phyloP scores from a whole-genome alignment of 2,113 vertebrate species.

The Felis catus region F.catus_Fca126_mat1.0 CM031420.1:75884001-75884500 shows the following conservation, averaged over 20 bases:
- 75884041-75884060: slow-evolving; percentile 60
- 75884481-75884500: background rate
- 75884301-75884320: background rate
- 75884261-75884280: background rate
- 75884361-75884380: background rate
- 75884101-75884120: slow-evolving; percentile 69
- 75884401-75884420: background rate
- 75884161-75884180: slow-evolving; percentile 50
- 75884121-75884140: slow-evolving; percentile 12
- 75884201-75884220: slow-evolving; percentile 12
- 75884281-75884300: background rate
- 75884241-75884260: background rate
- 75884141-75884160: slow-evolving; percentile 62
- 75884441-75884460: background rate
- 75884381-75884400: background rate
- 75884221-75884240: background rate
- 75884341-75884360: background rate
- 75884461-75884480: background rate
- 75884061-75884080: slow-evolving; percentile 41
- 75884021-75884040: slow-evolving; percentile 26
- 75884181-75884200: slow-evolving; percentile 1
- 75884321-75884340: background rate
- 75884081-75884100: slow-evolving; percentile 60
- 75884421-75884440: background rate
- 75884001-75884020: slow-evolving; percentile 56